These are phyloP conservation scores for Enteromius mattozi DNA, from an alignment of 2,797 vertebrate species.

Conservation along the genomic window DNA sequence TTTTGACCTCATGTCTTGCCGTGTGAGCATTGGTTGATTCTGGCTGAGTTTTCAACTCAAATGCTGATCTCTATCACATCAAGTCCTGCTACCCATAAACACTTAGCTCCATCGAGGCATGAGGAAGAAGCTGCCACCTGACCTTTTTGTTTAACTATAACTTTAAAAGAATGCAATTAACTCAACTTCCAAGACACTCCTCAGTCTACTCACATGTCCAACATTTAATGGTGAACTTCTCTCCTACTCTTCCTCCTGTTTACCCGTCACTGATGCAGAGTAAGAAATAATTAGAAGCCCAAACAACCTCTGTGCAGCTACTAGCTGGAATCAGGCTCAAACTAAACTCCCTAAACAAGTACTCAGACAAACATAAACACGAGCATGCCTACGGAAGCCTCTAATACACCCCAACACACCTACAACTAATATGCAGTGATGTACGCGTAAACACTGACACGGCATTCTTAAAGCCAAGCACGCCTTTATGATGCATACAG, in stretches of 20 bases:
- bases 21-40: neutral
- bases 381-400: neutral
- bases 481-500: constrained; percentile 55
- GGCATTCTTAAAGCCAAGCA: constrained; percentile 14
- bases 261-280: constrained; percentile 2
- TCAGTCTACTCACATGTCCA: constrained; percentile 38
- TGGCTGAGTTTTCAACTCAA: neutral
- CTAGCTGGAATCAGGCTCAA: constrained; percentile 76
- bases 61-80: constrained; percentile 13
- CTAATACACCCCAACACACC: constrained; percentile 26
- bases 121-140: constrained; percentile 42
- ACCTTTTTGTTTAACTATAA: constrained; percentile 53
- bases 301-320: constrained; percentile 67
- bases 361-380: constrained; percentile 28
- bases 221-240: constrained; percentile 20
- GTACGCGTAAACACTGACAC: constrained; percentile 1
- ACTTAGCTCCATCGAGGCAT: constrained; percentile 35
- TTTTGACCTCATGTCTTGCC: constrained; percentile 3
- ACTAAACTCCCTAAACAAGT: constrained; percentile 72
- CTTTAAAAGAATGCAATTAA: constrained; percentile 60
- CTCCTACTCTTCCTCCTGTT: constrained; percentile 51
- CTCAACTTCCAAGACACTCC: constrained; percentile 40
- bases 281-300: constrained; percentile 80
- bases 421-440: constrained; percentile 25
- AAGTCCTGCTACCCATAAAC: constrained; percentile 13